A percentile compares a stretch with the other conserved stretches of the same genome.
These are phyloP conservation scores for Epizoanthus fatuus DNA, from an alignment of 92 coral and sea anemone species.

Conservation along the genomic window DNA sequence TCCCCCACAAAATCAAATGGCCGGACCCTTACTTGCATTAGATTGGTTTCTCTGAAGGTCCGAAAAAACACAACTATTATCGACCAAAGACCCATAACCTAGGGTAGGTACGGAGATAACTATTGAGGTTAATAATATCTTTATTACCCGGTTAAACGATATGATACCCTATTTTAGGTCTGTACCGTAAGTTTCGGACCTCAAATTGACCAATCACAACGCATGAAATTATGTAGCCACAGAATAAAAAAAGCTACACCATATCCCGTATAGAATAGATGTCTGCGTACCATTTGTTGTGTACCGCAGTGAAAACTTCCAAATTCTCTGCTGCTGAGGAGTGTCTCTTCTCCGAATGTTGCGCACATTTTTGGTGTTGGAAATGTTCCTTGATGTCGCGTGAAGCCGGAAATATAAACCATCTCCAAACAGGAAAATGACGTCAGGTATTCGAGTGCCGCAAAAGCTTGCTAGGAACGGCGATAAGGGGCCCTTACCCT, in stretches of 20 bases:
- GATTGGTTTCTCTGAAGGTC: no score
- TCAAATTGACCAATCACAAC: no score
- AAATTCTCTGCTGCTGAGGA: neutral
- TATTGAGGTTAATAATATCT: no score
- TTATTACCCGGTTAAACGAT: no score
- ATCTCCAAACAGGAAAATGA: conserved; percentile 69
- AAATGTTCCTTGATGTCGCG: conserved; percentile 36
- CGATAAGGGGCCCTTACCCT: conserved; percentile 80
- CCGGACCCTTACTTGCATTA: no score
- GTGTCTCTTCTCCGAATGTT: conserved; percentile 18
- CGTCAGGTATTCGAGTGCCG: conserved; percentile 65
- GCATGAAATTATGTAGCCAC: neutral
- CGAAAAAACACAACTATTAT: no score
- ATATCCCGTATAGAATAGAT: conserved; percentile 5
- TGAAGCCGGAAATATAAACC: conserved; percentile 78
- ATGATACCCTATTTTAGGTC: no score
- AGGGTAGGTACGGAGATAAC: no score
- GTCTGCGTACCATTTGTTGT: conserved; percentile 55
- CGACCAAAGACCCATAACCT: no score
- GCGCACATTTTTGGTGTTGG: neutral
- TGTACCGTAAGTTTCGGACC: no score
- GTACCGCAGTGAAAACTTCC: conserved; percentile 65
- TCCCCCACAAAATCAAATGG: no score
- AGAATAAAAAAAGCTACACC: neutral
- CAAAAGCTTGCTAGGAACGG: conserved; percentile 76